These are phyloP conservation scores for Pygocentrus nattereri DNA, from an alignment of 2,797 vertebrate species.

Conservation along the genomic window DNA sequence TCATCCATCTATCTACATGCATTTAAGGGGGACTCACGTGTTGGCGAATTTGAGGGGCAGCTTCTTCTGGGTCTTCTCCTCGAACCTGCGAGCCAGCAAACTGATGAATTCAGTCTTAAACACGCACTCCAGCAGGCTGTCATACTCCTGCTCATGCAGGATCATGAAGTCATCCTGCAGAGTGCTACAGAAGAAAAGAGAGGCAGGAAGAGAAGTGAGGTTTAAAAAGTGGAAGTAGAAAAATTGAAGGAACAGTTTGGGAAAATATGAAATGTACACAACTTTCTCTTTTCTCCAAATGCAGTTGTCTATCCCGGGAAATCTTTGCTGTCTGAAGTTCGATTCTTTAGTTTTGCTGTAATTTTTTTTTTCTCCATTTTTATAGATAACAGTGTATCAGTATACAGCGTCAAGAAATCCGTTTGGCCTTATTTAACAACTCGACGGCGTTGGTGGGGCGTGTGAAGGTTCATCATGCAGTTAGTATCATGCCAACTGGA, in stretches of 20 bases:
- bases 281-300: not conserved
- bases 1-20: too few species aligned
- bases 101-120: slow-evolving; percentile 99
- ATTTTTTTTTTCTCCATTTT: too few species aligned
- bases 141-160: slow-evolving; percentile 96
- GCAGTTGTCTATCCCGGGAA: too few species aligned
- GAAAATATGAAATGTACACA: not conserved
- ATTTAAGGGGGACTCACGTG: slow-evolving; percentile 82
- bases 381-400: too few species aligned
- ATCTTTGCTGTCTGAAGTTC: not conserved
- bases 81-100: slow-evolving; percentile 89
- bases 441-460: too few species aligned
- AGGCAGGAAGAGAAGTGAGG: not conserved
- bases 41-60: slow-evolving; percentile 96
- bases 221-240: too few species aligned
- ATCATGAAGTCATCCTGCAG: slow-evolving; percentile 96
- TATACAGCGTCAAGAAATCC: too few species aligned
- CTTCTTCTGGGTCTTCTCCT: slow-evolving; percentile 93
- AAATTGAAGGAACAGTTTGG: not conserved
- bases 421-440: too few species aligned
- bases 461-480: too few species aligned
- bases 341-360: too few species aligned
- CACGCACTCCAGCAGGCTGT: slow-evolving; percentile 94
- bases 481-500: too few species aligned
- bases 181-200: slow-evolving; percentile 75